Conservation (phyloP, 2,113 vertebrate genomes). For the Phasianus colchicus region DNA sequence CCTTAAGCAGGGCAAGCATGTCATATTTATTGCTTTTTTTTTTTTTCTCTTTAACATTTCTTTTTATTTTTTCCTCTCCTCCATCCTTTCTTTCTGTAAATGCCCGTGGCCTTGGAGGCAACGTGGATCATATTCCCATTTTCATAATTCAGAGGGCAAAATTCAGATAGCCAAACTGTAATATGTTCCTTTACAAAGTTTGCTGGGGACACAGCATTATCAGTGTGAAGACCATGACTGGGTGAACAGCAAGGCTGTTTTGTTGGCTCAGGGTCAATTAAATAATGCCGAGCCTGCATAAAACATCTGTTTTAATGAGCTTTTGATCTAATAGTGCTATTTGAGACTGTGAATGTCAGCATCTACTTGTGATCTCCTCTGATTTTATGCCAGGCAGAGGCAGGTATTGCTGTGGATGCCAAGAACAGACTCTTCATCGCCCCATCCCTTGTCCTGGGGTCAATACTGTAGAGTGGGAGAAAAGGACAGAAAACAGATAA, state of each 20-base stretch:
- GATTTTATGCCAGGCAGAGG: not conserved
- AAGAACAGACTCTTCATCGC: not conserved
- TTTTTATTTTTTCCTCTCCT: not conserved
- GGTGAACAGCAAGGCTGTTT: not conserved
- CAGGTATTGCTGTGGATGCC: not conserved
- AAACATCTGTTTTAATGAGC: not conserved
- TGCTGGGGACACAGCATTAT: not conserved
- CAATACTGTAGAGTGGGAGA: not conserved
- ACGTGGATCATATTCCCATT: not conserved
- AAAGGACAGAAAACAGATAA: not conserved
- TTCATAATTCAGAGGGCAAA: not conserved
- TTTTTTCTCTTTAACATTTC: not conserved
- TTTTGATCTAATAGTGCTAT: not conserved
- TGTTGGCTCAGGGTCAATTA: not conserved
- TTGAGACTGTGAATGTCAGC: rapidly evolving
- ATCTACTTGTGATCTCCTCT: not conserved
- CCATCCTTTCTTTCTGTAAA: not conserved
- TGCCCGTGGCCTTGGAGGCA: conserved; percentile 1
- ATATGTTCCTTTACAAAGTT: not conserved
- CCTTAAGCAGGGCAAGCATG: conserved; percentile 44
- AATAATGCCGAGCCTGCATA: conserved; percentile 9
- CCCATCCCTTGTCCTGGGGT: not conserved
- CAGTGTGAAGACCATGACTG: not conserved
- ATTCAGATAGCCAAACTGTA: conserved; percentile 29
- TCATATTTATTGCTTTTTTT: conserved; percentile 28